These are phyloP conservation scores for Choloepus didactylus DNA, from an alignment of 2,797 vertebrate genomes.

Conservation along the genomic window DNA sequence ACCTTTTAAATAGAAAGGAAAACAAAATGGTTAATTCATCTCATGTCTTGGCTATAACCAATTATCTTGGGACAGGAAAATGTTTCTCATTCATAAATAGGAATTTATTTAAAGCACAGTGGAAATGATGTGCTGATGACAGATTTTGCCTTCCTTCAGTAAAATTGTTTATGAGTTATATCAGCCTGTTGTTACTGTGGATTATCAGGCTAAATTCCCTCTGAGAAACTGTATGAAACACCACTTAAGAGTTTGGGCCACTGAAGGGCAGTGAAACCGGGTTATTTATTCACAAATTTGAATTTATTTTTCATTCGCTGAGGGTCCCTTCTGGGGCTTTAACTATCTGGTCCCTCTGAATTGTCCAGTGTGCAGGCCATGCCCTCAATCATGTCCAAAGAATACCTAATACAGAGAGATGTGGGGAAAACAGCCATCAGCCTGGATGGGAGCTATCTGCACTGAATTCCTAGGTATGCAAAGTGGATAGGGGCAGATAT, in stretches of 20 bases:
- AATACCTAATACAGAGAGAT: neutral
- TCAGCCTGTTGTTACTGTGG: neutral
- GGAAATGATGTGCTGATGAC: neutral
- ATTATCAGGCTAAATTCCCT: neutral
- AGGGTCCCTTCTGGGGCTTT: neutral
- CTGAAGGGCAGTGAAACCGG: neutral
- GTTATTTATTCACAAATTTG: neutral
- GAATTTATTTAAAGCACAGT: conserved; percentile 27
- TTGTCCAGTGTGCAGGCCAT: neutral
- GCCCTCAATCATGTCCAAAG: neutral
- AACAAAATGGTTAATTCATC: neutral
- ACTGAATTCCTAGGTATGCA: no score
- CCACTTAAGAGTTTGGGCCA: neutral
- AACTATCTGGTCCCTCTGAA: neutral
- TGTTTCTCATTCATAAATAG: conserved; percentile 49
- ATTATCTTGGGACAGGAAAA: conserved; percentile 55
- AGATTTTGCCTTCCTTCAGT: conserved; percentile 49
- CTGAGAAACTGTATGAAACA: neutral
- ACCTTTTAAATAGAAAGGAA: neutral
- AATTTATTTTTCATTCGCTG: neutral
- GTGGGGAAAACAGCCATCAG: neutral
- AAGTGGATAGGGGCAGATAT: neutral
- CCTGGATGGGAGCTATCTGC: accelerated
- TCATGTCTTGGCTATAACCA: neutral
- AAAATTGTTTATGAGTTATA: conserved; percentile 67